Base-by-base conservation (phyloP, 2,113 vertebrate species). In the Phylloscopus trochiloides region DNA sequence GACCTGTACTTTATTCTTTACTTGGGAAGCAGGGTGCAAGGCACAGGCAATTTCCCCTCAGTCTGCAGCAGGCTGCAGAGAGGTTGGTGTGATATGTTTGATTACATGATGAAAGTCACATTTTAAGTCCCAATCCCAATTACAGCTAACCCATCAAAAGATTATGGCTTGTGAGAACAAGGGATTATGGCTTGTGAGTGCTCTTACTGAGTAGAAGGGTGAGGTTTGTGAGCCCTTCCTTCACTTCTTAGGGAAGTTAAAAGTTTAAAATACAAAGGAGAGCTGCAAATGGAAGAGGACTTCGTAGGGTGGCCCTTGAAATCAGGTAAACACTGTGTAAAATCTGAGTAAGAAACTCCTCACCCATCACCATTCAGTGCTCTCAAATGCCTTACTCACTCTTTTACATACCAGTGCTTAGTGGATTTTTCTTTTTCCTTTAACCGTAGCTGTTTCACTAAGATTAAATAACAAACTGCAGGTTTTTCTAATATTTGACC, bases 391-490 rank as follows among this genome's bases (percentile, higher is more conserved):
- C 29, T 55, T 78, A 20, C 25, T 59, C 38, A 51, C 26, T 87
- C 47, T 89, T 63, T 54, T 57, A 54, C 17, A 10, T 81, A 78
- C 17, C 1, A 0, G 8, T n/a, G 14, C 54, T 70, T 72, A 52
- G 50, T 66, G 65, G 21, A 40, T 83, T 97, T 92, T 92, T 76
- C n/a, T 51, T 92, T 79, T 92, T 88, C 63, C 51, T 82, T 88
- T 71, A 74, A 32, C 48, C 6, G 2, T 86, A 86, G 66, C 88
- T 93, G 78, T 70, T 91, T 90, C 74, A 47, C 55, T 74, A 92
- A 82, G 91, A 96, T 95, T 96, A 94, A 97, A 93, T 94, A 92
- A 94, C 82, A 79, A 87, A 93, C 55, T 84, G 61, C 28, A 63
- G 92, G 50, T 65, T 91, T 95, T 95, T 95, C 77, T 93, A 92